phyloP scores from a whole-genome alignment of 2,113 vertebrate species.

The Isichthys henryi region DNA sequence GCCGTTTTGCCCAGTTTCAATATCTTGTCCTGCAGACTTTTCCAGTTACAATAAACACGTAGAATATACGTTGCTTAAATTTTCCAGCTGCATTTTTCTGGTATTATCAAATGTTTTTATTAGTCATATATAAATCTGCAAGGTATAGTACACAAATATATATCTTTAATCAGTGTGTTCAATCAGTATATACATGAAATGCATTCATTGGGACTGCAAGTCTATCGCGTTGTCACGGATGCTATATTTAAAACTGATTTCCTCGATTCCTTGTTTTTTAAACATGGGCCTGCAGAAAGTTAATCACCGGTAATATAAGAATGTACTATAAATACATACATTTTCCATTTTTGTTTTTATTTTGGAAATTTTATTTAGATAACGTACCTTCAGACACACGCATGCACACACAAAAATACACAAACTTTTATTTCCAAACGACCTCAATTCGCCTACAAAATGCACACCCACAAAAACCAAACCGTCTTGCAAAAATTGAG shows the following conservation, averaged over 20 bases:
- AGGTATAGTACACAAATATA: neutral
- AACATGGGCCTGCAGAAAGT: neutral
- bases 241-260: neutral
- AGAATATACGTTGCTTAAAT: neutral
- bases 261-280: neutral
- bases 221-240: neutral
- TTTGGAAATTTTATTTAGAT: neutral
- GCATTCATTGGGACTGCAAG: neutral
- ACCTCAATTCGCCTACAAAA: constrained; percentile 15
- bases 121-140: neutral
- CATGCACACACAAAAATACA: neutral
- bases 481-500: constrained; percentile 13
- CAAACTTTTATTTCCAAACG: constrained; percentile 10
- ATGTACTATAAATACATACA: neutral
- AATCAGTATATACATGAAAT: neutral
- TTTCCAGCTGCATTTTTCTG: neutral
- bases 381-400: neutral
- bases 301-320: neutral
- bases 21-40: neutral
- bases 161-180: neutral
- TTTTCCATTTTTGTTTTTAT: neutral
- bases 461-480: constrained; percentile 19
- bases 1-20: neutral
- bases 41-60: neutral
- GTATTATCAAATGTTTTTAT: neutral